Conservation (phyloP, 2,797 vertebrate species). For the Girardinus metallicus region DNA sequence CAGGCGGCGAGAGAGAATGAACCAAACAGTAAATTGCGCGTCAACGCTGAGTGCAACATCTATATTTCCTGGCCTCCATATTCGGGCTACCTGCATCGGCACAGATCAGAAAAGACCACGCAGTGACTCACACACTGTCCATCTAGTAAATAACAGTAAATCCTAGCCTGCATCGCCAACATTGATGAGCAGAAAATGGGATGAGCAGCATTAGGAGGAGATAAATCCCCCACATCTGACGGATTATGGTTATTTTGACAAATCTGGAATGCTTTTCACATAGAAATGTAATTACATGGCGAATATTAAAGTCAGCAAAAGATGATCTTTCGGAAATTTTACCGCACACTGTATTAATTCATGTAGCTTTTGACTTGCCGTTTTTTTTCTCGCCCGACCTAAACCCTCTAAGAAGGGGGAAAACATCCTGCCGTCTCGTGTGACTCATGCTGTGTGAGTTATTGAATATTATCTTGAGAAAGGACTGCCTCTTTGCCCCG, state of each 20-base stretch:
- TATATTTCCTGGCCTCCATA: conserved; percentile 36
- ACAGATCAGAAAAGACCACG: conserved; percentile 57
- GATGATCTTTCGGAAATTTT: conserved; percentile 58
- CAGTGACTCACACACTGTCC: conserved; percentile 63
- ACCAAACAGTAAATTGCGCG: conserved; percentile 33
- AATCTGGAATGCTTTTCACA: conserved; percentile 75
- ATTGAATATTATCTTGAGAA: conserved; percentile 29
- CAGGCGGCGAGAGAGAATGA: conserved; percentile 40
- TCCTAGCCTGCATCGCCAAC: conserved; percentile 66
- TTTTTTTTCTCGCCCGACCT: neutral
- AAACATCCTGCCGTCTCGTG: conserved; percentile 11
- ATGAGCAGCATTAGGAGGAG: conserved; percentile 77
- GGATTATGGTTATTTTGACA: conserved; percentile 81
- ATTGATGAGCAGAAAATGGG: conserved; percentile 79
- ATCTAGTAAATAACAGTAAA: conserved; percentile 74
- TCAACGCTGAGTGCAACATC: conserved; percentile 36
- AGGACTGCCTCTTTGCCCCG: neutral
- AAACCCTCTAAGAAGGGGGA: conserved; percentile 10
- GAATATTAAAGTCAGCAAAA: conserved; percentile 74
- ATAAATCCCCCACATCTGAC: conserved; percentile 79
- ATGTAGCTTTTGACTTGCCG: conserved; percentile 30
- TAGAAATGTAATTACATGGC: conserved; percentile 77
- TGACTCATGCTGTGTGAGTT: conserved; percentile 23
- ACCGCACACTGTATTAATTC: conserved; percentile 33
- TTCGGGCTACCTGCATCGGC: conserved; percentile 56